These are phyloP conservation scores for Malthinus flaveolus DNA, from an alignment of 2,888 invertebrate genomes.

Conservation along the genomic window DNA sequence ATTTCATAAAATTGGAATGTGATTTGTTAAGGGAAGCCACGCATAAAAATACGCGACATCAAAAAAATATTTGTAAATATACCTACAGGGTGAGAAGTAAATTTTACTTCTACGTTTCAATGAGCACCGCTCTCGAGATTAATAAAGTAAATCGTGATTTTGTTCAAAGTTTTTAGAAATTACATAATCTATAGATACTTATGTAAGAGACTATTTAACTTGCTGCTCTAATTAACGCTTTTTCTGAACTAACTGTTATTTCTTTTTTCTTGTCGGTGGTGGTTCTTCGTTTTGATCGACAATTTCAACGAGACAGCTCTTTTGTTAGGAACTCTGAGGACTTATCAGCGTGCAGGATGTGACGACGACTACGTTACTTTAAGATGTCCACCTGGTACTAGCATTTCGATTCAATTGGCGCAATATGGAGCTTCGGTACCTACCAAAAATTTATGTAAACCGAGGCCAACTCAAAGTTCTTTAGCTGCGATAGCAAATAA, in stretches of 20 bases:
- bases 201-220: no score
- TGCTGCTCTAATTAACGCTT: no score
- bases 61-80: constrained; percentile 2
- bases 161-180: no score
- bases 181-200: no score
- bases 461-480: constrained; percentile 35
- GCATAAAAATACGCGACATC: constrained; percentile 10
- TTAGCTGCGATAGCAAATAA: constrained; percentile 50
- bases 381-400: constrained; percentile 88
- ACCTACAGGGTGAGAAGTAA: no score
- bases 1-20: constrained; percentile 22
- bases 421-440: constrained; percentile 75
- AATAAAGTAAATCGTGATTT: no score
- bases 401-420: constrained; percentile 89
- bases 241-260: no score
- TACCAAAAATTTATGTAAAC: constrained; percentile 46
- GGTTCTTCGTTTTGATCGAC: constrained; percentile 1
- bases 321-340: constrained; percentile 86
- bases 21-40: constrained; percentile 14
- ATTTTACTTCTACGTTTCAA: no score
- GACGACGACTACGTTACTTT: constrained; percentile 87
- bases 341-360: constrained; percentile 90
- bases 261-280: constrained; percentile 2
- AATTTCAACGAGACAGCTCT: constrained; percentile 66
- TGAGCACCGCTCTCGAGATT: no score